These are phyloP conservation scores for Eilema sororculum DNA, from an alignment of 2,888 invertebrate genomes.

Conservation along the genomic window DNA sequence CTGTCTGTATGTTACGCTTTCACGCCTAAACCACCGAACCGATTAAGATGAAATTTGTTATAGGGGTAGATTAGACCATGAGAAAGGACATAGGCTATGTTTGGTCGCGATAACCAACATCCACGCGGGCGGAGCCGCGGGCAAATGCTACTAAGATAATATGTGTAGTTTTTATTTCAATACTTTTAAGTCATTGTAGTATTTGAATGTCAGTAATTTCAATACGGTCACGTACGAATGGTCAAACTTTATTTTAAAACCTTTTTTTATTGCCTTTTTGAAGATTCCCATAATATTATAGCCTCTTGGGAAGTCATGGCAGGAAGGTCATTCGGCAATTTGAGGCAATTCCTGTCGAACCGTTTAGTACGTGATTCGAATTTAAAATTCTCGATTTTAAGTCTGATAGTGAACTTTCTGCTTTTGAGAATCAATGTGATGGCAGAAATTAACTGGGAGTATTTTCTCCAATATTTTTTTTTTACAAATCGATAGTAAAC, in stretches of 20 bases:
- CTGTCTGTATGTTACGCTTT: too few species aligned
- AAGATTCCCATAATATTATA: background rate
- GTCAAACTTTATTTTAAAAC: background rate
- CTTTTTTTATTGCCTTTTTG: background rate
- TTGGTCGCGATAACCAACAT: too few species aligned
- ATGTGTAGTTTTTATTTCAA: too few species aligned
- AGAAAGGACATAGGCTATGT: too few species aligned
- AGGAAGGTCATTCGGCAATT: background rate
- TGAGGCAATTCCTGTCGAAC: conserved; percentile 4
- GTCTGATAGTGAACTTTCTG: background rate
- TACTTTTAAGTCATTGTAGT: background rate
- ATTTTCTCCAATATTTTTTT: too few species aligned
- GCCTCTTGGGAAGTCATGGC: conserved; percentile 1
- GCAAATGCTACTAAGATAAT: too few species aligned
- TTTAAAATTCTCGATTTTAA: background rate
- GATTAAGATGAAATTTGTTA: too few species aligned
- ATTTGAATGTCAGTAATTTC: background rate
- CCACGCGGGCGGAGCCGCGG: too few species aligned
- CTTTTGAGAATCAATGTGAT: background rate
- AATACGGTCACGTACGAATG: background rate
- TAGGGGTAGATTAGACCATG: too few species aligned
- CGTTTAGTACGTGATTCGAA: background rate
- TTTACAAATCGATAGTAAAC: too few species aligned
- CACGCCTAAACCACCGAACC: too few species aligned
- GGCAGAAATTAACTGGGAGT: background rate